A percentile compares a stretch with the other conserved stretches of the same genome.
These are phyloP conservation scores for Trichacis sp. DNA, from an alignment of 2,888 invertebrate species.

Conservation along the genomic window DNA sequence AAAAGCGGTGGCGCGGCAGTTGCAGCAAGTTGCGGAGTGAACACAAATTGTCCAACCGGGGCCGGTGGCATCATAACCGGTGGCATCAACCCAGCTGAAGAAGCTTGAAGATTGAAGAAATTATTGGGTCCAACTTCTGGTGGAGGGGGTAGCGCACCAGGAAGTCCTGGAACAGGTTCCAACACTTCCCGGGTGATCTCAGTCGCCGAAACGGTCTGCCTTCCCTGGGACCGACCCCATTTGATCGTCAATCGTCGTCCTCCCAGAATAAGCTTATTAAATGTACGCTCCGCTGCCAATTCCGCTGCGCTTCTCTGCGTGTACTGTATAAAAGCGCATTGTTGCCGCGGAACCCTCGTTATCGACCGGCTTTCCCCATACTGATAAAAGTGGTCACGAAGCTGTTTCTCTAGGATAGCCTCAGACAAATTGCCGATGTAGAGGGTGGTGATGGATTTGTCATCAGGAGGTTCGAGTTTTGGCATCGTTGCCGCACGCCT, in stretches of 20 bases:
- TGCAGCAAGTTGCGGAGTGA: constrained; percentile 67
- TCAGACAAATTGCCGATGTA: constrained; percentile 97
- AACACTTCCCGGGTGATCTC: constrained; percentile 72
- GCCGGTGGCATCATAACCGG: constrained; percentile 69
- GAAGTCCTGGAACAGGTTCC: constrained; percentile 84
- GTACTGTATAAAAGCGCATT: constrained; percentile 97
- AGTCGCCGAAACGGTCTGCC: constrained; percentile 71
- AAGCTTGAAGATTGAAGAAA: constrained; percentile 76
- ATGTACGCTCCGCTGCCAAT: constrained; percentile 93
- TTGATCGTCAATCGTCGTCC: constrained; percentile 95
- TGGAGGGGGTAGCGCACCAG: constrained; percentile 77
- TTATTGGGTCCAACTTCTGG: constrained; percentile 74
- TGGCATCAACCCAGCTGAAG: constrained; percentile 60
- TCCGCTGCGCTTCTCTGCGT: constrained; percentile 92
- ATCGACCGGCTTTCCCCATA: constrained; percentile 97
- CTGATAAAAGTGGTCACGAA: constrained; percentile 97
- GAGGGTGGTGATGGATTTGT: constrained; percentile 94
- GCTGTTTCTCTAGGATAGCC: constrained; percentile 87
- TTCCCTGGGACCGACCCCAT: constrained; percentile 96
- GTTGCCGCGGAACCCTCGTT: constrained; percentile 91
- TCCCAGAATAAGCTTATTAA: constrained; percentile 89
- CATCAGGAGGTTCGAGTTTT: constrained; percentile 94
- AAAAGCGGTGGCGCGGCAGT: constrained; percentile 68
- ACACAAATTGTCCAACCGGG: constrained; percentile 69
- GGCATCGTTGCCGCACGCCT: constrained; percentile 93